Evolutionary conservation across 2,113 vertebrate species (phyloP), one percentile per base, ranked within the genome.

Genomic region (Aegithalos caudatus): DNA sequence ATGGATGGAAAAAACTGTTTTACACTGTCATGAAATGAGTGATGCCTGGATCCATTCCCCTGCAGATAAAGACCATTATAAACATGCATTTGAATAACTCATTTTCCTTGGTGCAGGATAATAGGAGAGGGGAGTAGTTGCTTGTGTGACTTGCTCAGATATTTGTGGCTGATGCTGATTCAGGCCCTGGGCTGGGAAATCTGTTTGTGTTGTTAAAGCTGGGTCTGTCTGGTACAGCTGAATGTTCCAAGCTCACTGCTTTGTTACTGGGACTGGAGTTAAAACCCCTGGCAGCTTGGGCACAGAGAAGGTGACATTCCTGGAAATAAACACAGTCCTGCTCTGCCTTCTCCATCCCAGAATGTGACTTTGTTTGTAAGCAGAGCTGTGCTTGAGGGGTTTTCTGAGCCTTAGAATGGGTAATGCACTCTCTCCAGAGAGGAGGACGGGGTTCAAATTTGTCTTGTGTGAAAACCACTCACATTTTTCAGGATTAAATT

Each of bases 21-120:
- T 27, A 10, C 3, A 0, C 5, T 50, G 42, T 4, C 2, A 0
- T 60, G 44, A 56, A 44, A 22, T 3, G 56, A 7, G 6, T 12
- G 6, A 53, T 37, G 14, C 3, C 4, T 19, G 27, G 9, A 33
- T 57, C 17, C 2, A 0, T 58, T 83, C 56, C 25, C 4, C 11
- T 45, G 13, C 14, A 58, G 45, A 62, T 81, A 17, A 76, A 80
- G 12, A 40, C 40, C 2, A 16, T 85, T 85, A 69, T 25, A n/a
- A 24, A 31, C 17, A 0, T 60, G 19, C 7, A 4, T 88, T 91
- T 64, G 40, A 51, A 11, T 72, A 14, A 3, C 19, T 72, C 20
- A 5, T 37, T 56, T 40, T 76, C 35, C 10, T 37, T 71, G 19
- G 21, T 71, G 22, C 29, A 25, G 28, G 50, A 8, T 69, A 53